A percentile compares a stretch with the other conserved stretches of the same genome.
Conservation (phyloP, 2,797 vertebrate species). For the Pangasius sanitwongsei region DNA sequence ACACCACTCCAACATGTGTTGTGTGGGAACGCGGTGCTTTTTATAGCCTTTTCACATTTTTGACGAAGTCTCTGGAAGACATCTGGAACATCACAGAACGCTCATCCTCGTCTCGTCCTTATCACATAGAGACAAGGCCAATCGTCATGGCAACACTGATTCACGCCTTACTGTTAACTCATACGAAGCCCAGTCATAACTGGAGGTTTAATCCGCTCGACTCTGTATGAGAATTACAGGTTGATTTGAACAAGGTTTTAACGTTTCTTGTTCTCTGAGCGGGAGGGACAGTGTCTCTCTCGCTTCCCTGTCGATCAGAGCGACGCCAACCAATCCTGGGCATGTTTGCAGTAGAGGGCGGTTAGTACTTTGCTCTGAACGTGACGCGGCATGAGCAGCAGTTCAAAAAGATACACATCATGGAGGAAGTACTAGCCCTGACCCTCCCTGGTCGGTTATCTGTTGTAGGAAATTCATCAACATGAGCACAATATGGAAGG, state of each 20-base stretch:
- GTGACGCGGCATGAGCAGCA: not conserved
- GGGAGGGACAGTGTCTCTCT: not conserved
- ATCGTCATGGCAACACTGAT: not conserved
- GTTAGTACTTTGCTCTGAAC: not conserved
- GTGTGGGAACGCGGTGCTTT: conserved; percentile 17
- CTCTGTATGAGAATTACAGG: not conserved
- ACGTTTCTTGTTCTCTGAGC: not conserved
- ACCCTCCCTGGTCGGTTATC: not conserved
- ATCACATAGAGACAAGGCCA: not conserved
- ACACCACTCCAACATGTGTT: conserved; percentile 17
- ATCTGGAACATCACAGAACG: conserved; percentile 18
- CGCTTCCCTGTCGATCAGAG: not conserved
- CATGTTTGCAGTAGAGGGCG: not conserved
- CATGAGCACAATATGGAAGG: not conserved
- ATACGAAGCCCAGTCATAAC: too few species aligned
- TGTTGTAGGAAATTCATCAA: not conserved
- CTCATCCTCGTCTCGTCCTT: not conserved
- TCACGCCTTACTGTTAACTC: not conserved
- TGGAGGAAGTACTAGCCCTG: not conserved
- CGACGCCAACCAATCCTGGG: not conserved
- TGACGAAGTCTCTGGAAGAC: conserved; percentile 10
- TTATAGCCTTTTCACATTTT: conserved; percentile 14
- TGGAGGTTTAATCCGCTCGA: not conserved
- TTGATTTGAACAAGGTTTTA: not conserved
- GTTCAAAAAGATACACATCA: not conserved